Percentiles rank a stretch among this genome's conserved stretches.
These are phyloP conservation scores for Pollenia amentaria DNA, from an alignment of 2,888 invertebrate species.

Conservation along the genomic window DNA sequence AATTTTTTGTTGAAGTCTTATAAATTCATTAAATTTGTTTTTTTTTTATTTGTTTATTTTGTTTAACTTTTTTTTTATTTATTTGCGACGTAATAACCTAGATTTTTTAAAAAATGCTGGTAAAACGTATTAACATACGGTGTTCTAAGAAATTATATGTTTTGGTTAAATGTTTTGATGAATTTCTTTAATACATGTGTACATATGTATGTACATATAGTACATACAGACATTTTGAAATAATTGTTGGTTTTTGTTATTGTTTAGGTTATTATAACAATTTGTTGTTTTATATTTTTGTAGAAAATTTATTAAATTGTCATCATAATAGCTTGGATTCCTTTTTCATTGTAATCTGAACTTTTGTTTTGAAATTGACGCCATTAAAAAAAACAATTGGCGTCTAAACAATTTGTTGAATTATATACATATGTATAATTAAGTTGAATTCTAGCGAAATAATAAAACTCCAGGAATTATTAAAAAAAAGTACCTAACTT, in stretches of 20 bases:
- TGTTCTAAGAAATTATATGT: background rate
- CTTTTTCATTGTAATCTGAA: constrained; percentile 1
- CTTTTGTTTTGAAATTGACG: background rate
- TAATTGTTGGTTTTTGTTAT: too few relatives aligned
- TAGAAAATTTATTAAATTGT: too few relatives aligned
- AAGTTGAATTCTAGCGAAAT: too few relatives aligned
- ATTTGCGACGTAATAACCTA: constrained; percentile 76
- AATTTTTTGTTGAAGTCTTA: constrained; percentile 1
- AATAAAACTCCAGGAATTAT: too few relatives aligned
- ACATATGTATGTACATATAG: background rate
- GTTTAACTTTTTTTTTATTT: constrained; percentile 49
- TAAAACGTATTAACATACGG: background rate
- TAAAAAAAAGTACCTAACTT: too few relatives aligned
- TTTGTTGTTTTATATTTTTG: too few relatives aligned
- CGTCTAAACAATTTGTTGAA: background rate
- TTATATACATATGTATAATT: too few relatives aligned
- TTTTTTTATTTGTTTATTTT: constrained; percentile 7
- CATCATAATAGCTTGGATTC: background rate
- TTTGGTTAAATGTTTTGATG: background rate
- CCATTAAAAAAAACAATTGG: background rate
- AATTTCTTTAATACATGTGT: constrained; percentile 6
- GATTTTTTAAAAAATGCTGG: constrained; percentile 27
- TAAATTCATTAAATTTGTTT: constrained; percentile 7
- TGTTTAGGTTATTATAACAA: too few relatives aligned
- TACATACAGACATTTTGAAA: background rate